These are phyloP conservation scores for Argynnis bischoffii DNA, from an alignment of 2,888 invertebrate species.

Conservation along the genomic window DNA sequence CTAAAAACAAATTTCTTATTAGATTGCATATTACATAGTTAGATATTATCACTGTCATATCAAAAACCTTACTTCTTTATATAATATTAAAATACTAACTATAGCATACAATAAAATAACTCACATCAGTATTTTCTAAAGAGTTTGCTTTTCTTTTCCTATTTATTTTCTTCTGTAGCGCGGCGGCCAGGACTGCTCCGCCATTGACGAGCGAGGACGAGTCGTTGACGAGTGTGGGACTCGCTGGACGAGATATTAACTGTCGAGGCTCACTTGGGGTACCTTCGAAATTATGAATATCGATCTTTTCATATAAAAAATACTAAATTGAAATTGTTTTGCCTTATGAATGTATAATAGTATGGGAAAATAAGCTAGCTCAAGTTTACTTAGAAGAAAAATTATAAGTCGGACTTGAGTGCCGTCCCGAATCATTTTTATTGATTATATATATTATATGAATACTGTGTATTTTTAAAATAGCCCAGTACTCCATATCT, in stretches of 20 bases:
- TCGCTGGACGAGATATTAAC: conserved; percentile 70
- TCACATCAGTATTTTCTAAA: conserved; percentile 67
- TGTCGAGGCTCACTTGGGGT: conserved; percentile 65
- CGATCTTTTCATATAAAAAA: neutral
- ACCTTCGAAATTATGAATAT: conserved; percentile 27
- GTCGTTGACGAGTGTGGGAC: conserved; percentile 67
- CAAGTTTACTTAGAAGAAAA: too few species aligned
- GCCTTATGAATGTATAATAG: too few species aligned
- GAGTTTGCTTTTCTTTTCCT: conserved; percentile 89
- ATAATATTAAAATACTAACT: neutral
- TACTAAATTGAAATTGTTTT: too few species aligned
- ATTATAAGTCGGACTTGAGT: too few species aligned
- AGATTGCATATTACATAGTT: too few species aligned
- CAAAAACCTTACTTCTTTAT: neutral
- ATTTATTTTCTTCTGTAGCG: conserved; percentile 92
- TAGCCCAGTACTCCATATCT: too few species aligned
- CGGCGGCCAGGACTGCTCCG: conserved; percentile 90
- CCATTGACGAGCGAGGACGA: conserved; percentile 86
- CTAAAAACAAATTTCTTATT: too few species aligned
- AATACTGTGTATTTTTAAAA: too few species aligned
- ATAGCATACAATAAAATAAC: neutral
- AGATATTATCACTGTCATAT: neutral
- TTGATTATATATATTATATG: too few species aligned
- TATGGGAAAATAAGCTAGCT: too few species aligned
- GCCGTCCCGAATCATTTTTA: too few species aligned